Evolutionary conservation across 2,113 vertebrate genomes (phyloP), one percentile per base, ranked within the genome.

Genomic region (Cricetomys ansorgei): DNA sequence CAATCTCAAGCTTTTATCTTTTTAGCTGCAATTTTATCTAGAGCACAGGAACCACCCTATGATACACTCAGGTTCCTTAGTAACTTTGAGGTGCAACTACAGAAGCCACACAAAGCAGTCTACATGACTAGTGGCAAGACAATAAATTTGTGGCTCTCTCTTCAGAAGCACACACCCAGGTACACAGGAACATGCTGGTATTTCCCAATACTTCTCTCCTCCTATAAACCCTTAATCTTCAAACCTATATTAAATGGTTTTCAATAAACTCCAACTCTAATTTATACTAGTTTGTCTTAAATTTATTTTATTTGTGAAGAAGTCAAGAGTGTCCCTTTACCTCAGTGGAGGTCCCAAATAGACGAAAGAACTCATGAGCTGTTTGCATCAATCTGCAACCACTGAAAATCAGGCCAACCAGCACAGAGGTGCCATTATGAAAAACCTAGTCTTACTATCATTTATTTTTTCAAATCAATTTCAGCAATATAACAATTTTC

Each of bases 401-500:
- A 29, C 57, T 43, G 15, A 27, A 29, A 64, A 45, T 43, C 11
- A 11, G 13, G 4, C 27, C 2, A 84, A 43, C 40, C 2, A 43
- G 62, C 55, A 10, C 57, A 62, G 7, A 29, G 3, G 5, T 31
- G 4, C 29, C 57, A 43, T 43, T 40, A 43, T 17, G 45, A 6
- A 45, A 31, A 45, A 34, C 2, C 5, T 45, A 31, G 8, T 40
- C n/a, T 83, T 5, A 23, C 1, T 50, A 75, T n/a, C 16, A 73
- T 96, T 94, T 83, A 62, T 53, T 88, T 95, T 75, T 50, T 70
- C 69, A 96, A 48, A 2, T 34, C 62, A 69, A 37, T 81, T 1
- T 25, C 37, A 73, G 17, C 29, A 89, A 21, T 53, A 90, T 69
- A 43, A 2, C 7, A 89, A 34, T 9, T 45, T 62, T 64, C 45